Evolutionary conservation across 2,888 invertebrate species (phyloP).

Genomic region (Peribatodes rhomboidaria): DNA sequence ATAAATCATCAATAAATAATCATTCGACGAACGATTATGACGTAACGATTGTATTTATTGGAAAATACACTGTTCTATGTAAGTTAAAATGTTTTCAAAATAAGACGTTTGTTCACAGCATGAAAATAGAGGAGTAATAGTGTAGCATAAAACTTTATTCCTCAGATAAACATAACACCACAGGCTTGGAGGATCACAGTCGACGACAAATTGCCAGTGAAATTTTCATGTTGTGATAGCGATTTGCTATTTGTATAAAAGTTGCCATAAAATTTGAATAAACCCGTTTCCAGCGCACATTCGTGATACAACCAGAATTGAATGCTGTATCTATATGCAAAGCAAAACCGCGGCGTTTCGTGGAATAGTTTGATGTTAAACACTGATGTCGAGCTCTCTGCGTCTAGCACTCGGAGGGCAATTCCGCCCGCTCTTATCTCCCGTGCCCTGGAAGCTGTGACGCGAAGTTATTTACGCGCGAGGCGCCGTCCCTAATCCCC

Average conservation of each 20-base stretch:
- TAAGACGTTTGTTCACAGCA: constrained; percentile 26
- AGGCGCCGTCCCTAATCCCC: constrained; percentile 82
- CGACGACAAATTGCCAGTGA: constrained; percentile 44
- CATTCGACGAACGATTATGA: too few relatives aligned
- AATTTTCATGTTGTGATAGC: constrained; percentile 47
- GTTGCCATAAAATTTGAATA: constrained; percentile 51
- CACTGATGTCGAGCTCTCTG: constrained; percentile 45
- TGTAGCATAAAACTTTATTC: constrained; percentile 33
- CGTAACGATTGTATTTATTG: not conserved
- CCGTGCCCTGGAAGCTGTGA: constrained; percentile 69
- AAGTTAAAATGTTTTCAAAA: constrained; percentile 8
- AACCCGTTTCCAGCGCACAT: constrained; percentile 44
- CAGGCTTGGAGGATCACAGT: constrained; percentile 37
- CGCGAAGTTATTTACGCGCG: constrained; percentile 83
- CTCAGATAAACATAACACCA: constrained; percentile 30
- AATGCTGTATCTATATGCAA: constrained; percentile 48
- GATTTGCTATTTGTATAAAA: constrained; percentile 48
- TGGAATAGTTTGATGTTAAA: constrained; percentile 43
- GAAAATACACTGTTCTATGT: not conserved
- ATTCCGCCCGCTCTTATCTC: constrained; percentile 80
- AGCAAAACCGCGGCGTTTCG: constrained; percentile 38
- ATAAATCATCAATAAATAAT: too few relatives aligned
- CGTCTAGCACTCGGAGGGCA: constrained; percentile 55
- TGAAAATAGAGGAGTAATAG: constrained; percentile 26
- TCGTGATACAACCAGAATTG: constrained; percentile 49